Base-by-base conservation (phyloP, 2,797 vertebrate species). In the Halcyon chelicuti region DNA sequence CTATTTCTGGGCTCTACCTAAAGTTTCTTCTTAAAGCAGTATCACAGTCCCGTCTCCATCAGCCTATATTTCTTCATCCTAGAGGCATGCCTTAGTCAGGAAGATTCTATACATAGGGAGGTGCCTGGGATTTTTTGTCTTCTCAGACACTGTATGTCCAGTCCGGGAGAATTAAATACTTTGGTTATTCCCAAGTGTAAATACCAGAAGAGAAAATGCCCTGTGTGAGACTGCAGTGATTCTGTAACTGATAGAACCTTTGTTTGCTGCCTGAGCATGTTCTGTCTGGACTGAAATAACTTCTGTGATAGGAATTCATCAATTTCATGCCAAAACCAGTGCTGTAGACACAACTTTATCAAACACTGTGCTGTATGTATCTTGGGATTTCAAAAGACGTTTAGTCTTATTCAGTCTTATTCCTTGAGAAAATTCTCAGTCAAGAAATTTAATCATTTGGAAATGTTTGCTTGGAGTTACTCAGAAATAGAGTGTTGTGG, bases 281-380 rank as follows among this genome's bases (percentile, higher is more conserved):
- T 86, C 63, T 85, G 12, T n/a, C 70, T 33, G 20, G 44, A 81
- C 73, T 81, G 85, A 84, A 88, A 66, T 81, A 90, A 70, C 31
- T 88, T 81, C 55, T 84, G 51, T 65, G 54, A 58, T 47, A 90
- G n/a, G 70, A 94, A 76, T 90, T 86, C 19, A 63, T 86, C 47
- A 3, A 26, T 92, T 92, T 86, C n/a, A 18, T 90, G 67, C 47
- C 70, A 82, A 92, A 96, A 81, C 46, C 77, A 88, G 40, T 80
- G 46, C 73, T 88, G 44, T 62, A 94, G 65, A 67, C 29, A 29
- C 37, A 65, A 7, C 0, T n/a, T 94, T 80, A 84, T 46, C 31
- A 68, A 91, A 81, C 11, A 6, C 16, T 72, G 13, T 82, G 14
- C 66, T 55, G 14, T 77, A 33, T 55, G 16, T 77, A 33, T 80